Conservation (phyloP, 1,140 invertebrate species). For the Euwallacea similis region DNA sequence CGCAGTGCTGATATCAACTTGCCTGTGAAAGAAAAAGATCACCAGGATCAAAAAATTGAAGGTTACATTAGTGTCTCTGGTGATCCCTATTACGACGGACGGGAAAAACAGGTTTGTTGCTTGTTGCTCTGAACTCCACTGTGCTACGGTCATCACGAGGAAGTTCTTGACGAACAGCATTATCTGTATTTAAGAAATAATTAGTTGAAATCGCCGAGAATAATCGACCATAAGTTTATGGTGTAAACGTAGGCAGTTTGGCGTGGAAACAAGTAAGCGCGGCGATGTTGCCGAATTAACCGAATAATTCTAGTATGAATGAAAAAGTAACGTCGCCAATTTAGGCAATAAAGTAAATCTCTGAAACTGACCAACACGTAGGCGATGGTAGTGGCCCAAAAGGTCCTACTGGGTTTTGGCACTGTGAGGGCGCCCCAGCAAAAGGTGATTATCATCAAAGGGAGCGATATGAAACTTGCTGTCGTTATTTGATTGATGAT, state of each 20-base stretch:
- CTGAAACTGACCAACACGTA: conserved; percentile 21
- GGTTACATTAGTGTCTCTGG: neutral
- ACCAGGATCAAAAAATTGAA: conserved; percentile 6
- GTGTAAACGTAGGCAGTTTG: too few species aligned
- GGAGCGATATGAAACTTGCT: conserved; percentile 23
- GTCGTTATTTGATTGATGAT: conserved; percentile 16
- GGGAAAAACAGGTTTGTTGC: conserved; percentile 11
- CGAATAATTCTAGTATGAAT: neutral
- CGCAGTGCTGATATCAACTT: neutral
- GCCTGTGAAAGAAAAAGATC: conserved; percentile 14
- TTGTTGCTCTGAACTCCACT: conserved; percentile 3
- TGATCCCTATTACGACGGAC: conserved; percentile 6
- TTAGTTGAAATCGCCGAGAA: too few species aligned
- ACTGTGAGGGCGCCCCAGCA: conserved; percentile 28
- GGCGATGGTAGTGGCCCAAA: conserved; percentile 23
- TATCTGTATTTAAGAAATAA: neutral
- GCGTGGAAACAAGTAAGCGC: too few species aligned
- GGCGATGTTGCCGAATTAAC: too few species aligned
- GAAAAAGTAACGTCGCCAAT: neutral
- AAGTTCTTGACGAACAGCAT: conserved; percentile 19
- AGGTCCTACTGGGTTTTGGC: conserved; percentile 29
- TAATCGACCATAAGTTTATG: too few species aligned
- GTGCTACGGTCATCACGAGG: neutral
- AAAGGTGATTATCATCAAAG: conserved; percentile 22
- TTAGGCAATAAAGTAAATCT: neutral